phyloP scores from a whole-genome alignment of 2,113 vertebrate species.

The Vicugna pacos region DNA sequence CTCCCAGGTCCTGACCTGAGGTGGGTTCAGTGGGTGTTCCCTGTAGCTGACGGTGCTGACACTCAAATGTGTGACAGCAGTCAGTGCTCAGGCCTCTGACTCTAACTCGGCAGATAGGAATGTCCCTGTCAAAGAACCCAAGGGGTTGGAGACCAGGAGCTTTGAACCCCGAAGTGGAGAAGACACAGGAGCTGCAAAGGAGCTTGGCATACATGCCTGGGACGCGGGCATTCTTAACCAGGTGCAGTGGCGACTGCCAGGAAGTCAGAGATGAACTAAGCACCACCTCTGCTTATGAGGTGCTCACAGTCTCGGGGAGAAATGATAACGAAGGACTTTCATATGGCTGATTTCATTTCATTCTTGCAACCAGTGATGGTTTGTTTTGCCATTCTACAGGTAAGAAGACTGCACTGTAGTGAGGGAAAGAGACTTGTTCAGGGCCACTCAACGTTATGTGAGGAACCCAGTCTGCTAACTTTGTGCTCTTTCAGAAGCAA shows the following conservation, averaged over 20 bases:
- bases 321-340: not conserved
- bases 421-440: not conserved
- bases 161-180: not conserved
- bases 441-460: not conserved
- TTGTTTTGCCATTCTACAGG: conserved; percentile 14
- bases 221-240: not conserved
- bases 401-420: not conserved
- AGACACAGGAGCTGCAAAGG: not conserved
- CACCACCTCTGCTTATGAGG: not conserved
- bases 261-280: not conserved
- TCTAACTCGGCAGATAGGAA: not conserved
- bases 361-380: not conserved
- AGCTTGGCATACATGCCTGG: not conserved
- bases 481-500: conserved; percentile 5
- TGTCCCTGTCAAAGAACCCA: not conserved
- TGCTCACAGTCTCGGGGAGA: not conserved
- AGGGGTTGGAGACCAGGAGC: not conserved
- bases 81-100: not conserved
- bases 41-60: not conserved
- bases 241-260: not conserved
- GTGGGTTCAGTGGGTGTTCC: not conserved
- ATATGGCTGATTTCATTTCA: not conserved
- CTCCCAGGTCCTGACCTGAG: not conserved
- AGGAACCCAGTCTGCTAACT: not conserved
- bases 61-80: too few species aligned